phyloP scores from a whole-genome alignment of 23 tunicate species.

The Styela clava region DNA sequence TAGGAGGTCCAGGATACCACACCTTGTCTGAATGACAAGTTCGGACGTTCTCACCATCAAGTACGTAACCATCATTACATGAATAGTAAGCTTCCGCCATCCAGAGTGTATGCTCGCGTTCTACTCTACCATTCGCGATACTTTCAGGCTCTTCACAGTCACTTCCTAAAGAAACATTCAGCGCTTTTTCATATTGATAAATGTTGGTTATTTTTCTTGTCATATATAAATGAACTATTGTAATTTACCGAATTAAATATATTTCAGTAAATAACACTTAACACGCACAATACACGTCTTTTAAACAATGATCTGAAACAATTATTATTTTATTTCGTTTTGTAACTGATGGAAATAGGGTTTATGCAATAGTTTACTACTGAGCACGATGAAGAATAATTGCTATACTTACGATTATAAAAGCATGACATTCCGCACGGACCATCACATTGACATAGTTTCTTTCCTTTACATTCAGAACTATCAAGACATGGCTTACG shows the following conservation, averaged over 20 bases:
- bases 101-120: background rate
- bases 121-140: background rate
- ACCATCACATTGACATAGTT: background rate
- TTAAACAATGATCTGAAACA: too few species aligned
- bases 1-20: background rate
- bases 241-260: too few species aligned
- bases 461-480: background rate
- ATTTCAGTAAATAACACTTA: too few species aligned
- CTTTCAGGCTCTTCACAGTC: background rate
- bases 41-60: background rate
- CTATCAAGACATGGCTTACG: background rate
- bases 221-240: too few species aligned
- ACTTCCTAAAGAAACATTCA: background rate
- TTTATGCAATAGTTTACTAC: too few species aligned
- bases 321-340: too few species aligned
- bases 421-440: background rate
- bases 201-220: too few species aligned
- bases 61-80: background rate
- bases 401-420: background rate
- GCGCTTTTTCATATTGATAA: too few species aligned
- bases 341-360: too few species aligned
- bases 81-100: background rate
- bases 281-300: too few species aligned
- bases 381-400: background rate
- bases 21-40: slow-evolving; percentile 1